Conservation (phyloP, 1,140 invertebrate species). For the Cecropterus lyciades region DNA sequence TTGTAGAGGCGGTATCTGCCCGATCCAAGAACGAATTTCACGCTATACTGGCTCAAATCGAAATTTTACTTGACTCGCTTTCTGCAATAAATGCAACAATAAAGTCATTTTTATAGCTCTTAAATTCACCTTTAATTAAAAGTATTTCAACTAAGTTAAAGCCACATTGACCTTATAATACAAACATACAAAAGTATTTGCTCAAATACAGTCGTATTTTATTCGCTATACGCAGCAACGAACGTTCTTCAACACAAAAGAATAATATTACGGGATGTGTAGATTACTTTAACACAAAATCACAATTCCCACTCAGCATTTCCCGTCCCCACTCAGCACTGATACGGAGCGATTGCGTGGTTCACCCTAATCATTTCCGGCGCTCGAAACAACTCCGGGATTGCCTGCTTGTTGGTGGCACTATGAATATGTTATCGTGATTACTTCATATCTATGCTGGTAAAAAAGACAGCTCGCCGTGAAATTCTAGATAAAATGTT, state of each 20-base stretch:
- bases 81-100: too few species aligned
- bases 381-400: neutral
- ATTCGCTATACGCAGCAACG: too few species aligned
- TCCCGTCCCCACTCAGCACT: neutral
- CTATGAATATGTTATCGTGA: constrained; percentile 8
- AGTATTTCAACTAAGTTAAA: too few species aligned
- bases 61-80: neutral
- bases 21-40: neutral
- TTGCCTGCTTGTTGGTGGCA: neutral
- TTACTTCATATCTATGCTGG: constrained; percentile 5
- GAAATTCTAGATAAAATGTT: neutral
- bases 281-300: too few species aligned
- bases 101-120: too few species aligned
- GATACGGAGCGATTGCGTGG: constrained; percentile 4
- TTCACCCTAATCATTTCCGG: constrained; percentile 7
- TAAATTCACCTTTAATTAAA: too few species aligned
- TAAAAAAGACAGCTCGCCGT: neutral
- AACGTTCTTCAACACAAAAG: too few species aligned
- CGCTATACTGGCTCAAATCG: neutral
- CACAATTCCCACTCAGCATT: too few species aligned
- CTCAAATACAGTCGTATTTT: too few species aligned
- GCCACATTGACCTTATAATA: too few species aligned
- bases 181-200: too few species aligned
- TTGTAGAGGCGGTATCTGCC: neutral
- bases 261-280: too few species aligned